Conservation (phyloP, 2,888 invertebrate species). For the Athetis lepigone region DNA sequence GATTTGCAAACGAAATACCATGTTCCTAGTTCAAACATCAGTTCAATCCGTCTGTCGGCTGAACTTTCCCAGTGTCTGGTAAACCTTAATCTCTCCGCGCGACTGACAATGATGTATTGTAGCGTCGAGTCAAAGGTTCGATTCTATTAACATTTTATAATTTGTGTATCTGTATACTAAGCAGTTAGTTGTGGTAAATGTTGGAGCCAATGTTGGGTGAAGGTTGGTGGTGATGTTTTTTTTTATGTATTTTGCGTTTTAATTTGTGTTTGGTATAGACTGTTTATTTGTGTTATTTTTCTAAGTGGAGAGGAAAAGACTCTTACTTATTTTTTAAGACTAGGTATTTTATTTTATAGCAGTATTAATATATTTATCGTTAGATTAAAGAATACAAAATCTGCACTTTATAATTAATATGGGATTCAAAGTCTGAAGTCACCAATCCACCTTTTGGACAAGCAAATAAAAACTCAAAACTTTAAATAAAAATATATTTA, state of each 20-base stretch:
- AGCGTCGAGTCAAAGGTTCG: conserved; percentile 82
- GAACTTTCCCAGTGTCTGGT: conserved; percentile 60
- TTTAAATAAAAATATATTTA: too few relatives aligned
- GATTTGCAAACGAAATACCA: conserved; percentile 15
- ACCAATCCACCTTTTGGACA: too few relatives aligned
- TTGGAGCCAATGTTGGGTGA: conserved; percentile 47
- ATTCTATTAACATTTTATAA: conserved; percentile 86
- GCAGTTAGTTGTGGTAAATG: conserved; percentile 23
- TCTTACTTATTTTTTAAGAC: too few relatives aligned
- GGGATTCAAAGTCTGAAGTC: too few relatives aligned
- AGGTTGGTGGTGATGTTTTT: background rate
- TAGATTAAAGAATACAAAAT: too few relatives aligned
- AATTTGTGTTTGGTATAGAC: too few relatives aligned
- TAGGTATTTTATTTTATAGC: too few relatives aligned
- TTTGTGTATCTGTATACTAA: conserved; percentile 74
- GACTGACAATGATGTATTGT: conserved; percentile 87
- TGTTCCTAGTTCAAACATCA: conserved; percentile 21
- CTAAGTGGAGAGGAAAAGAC: too few relatives aligned
- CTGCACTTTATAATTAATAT: too few relatives aligned
- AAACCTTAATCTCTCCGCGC: conserved; percentile 52
- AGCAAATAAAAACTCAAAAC: too few relatives aligned
- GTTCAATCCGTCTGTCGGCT: conserved; percentile 33
- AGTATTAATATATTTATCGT: too few relatives aligned
- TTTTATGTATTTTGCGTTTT: background rate
- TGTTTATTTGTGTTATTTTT: too few relatives aligned